Evolutionary conservation across 2,888 invertebrate species (phyloP).

Genomic region (Ochropleura plecta): DNA sequence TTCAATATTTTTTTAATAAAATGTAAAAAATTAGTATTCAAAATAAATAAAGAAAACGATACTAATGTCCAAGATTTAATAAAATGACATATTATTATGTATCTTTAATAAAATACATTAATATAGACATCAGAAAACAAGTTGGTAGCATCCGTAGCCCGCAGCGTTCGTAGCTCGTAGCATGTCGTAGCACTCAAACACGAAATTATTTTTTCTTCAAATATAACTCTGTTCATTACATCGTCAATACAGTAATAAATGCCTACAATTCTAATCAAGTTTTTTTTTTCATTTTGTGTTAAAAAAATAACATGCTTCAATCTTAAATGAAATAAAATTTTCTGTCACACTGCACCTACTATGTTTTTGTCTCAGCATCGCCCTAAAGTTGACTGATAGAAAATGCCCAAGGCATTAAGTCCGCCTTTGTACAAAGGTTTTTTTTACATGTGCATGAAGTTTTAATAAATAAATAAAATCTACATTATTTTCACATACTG

Average conservation of each 20-base stretch:
- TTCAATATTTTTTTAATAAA: no score
- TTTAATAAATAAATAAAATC: no score
- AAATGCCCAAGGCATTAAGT: no score
- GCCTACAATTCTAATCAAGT: not conserved
- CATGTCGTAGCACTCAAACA: not conserved
- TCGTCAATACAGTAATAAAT: not conserved
- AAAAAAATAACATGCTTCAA: not conserved
- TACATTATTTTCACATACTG: not conserved
- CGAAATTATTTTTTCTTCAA: not conserved
- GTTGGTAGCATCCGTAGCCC: not conserved
- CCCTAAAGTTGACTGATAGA: no score
- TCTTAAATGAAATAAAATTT: not conserved
- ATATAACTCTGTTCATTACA: not conserved
- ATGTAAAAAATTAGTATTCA: no score
- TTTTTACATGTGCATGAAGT: no score
- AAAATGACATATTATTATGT: not conserved
- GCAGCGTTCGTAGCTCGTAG: constrained; percentile 25
- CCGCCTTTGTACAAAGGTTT: no score
- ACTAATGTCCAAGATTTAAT: not conserved
- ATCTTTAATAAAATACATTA: not conserved
- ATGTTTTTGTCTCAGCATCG: no score
- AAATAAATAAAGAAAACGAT: not conserved
- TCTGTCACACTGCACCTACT: no score
- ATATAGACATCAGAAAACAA: not conserved
- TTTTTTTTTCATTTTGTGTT: not conserved